Conservation (phyloP, 2,888 invertebrate genomes). For the Drosophila nigritarsus region DNA sequence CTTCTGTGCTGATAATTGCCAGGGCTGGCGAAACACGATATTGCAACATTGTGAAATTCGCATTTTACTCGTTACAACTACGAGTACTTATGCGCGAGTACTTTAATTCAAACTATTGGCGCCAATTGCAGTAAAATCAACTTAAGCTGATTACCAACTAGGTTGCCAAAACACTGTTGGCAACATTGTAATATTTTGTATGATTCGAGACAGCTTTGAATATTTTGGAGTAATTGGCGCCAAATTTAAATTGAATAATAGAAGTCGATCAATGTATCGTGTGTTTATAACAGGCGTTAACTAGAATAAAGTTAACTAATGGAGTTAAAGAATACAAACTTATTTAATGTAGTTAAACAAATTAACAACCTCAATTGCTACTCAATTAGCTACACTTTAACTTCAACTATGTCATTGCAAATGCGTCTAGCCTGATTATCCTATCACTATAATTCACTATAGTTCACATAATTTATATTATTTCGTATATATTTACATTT, state of each 20-base stretch:
- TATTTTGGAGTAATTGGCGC: conserved; percentile 19
- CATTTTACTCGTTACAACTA: conserved; percentile 14
- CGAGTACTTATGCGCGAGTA: conserved; percentile 13
- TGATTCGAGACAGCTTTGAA: not conserved
- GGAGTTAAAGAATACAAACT: no score
- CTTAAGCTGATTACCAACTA: no score
- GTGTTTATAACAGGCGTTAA: not conserved
- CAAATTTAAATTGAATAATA: not conserved
- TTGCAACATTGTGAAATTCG: conserved; percentile 35
- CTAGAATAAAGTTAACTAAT: not conserved
- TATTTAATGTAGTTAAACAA: not conserved
- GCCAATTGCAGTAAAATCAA: conserved; percentile 2
- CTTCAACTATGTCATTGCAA: not conserved
- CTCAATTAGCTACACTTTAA: not conserved
- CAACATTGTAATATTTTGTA: not conserved
- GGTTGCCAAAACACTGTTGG: not conserved
- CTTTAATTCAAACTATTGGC: conserved; percentile 9
- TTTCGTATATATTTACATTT: no score
- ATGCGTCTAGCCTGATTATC: not conserved
- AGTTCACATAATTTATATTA: not conserved
- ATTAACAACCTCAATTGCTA: no score
- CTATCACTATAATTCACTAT: not conserved
- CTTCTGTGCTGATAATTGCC: not conserved
- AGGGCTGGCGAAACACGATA: conserved; percentile 21
- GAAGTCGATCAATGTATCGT: not conserved